phyloP scores from a whole-genome alignment of 2,888 invertebrate species.

The Agrochola macilenta region DNA sequence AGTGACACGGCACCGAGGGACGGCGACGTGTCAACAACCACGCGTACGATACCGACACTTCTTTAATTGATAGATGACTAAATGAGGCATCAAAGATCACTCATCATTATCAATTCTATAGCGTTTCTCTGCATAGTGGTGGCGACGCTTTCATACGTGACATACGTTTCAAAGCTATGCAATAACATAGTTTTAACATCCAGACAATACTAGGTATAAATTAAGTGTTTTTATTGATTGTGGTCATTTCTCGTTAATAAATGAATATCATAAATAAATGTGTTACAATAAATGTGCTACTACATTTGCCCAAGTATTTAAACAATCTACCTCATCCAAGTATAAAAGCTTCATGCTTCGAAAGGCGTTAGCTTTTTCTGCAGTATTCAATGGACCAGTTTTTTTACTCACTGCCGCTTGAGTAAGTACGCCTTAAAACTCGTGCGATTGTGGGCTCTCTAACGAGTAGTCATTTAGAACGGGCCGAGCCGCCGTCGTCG shows the following conservation, averaged over 20 bases:
- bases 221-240: neutral
- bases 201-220: neutral
- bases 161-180: neutral
- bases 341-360: constrained; percentile 35
- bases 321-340: constrained; percentile 36
- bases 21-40: constrained; percentile 71
- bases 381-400: constrained; percentile 77
- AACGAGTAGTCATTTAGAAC: constrained; percentile 75
- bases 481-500: constrained; percentile 56
- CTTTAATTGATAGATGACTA: constrained; percentile 35
- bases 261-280: neutral
- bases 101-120: constrained; percentile 13
- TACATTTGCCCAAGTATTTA: neutral
- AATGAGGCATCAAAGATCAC: constrained; percentile 8
- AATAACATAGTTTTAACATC: neutral
- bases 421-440: constrained; percentile 77
- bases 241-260: neutral
- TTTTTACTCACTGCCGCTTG: constrained; percentile 77
- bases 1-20: constrained; percentile 45
- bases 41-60: constrained; percentile 53
- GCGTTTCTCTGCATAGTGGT: neutral
- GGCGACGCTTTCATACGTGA: neutral
- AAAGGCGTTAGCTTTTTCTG: constrained; percentile 67
- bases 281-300: neutral
- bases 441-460: constrained; percentile 74